A percentile compares a stretch with the other conserved stretches of the same genome.
Conservation (phyloP, 2,888 invertebrate species). For the Pammene aurita region DNA sequence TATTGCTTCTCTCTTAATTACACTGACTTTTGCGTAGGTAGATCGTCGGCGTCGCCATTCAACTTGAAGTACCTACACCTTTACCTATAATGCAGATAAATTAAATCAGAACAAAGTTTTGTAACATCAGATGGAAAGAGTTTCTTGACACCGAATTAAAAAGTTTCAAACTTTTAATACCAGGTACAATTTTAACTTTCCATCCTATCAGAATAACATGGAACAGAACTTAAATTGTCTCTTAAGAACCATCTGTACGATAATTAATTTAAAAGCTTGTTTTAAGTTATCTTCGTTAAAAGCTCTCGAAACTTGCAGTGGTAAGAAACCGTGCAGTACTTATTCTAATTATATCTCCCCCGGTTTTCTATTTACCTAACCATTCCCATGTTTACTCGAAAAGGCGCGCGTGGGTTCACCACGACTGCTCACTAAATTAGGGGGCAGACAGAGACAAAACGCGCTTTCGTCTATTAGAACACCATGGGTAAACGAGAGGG, state of each 20-base stretch:
- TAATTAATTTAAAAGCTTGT: constrained; percentile 41
- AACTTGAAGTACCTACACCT: no score
- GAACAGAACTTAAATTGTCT: constrained; percentile 35
- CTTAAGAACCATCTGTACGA: constrained; percentile 32
- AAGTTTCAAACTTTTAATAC: constrained; percentile 22
- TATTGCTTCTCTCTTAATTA: neutral
- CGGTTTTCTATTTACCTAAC: constrained; percentile 76
- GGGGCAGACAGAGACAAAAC: constrained; percentile 76
- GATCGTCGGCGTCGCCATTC: no score
- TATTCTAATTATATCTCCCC: constrained; percentile 81
- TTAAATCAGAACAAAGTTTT: constrained; percentile 22
- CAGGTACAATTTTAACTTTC: constrained; percentile 26
- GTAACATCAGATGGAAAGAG: constrained; percentile 14
- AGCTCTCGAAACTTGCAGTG: constrained; percentile 41
- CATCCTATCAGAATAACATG: constrained; percentile 32
- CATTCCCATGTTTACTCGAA: constrained; percentile 79
- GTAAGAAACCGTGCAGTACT: constrained; percentile 65
- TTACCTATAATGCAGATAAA: neutral
- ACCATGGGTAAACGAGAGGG: constrained; percentile 63
- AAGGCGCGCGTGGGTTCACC: constrained; percentile 78
- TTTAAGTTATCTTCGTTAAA: constrained; percentile 39
- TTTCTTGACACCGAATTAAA: constrained; percentile 24
- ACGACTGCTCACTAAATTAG: constrained; percentile 72
- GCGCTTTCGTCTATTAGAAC: constrained; percentile 57
- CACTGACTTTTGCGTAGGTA: neutral